Evolutionary conservation across 23 tunicate species (phyloP), one percentile per base, ranked within the genome.

Genomic region (Clavelina lepadiformis): DNA sequence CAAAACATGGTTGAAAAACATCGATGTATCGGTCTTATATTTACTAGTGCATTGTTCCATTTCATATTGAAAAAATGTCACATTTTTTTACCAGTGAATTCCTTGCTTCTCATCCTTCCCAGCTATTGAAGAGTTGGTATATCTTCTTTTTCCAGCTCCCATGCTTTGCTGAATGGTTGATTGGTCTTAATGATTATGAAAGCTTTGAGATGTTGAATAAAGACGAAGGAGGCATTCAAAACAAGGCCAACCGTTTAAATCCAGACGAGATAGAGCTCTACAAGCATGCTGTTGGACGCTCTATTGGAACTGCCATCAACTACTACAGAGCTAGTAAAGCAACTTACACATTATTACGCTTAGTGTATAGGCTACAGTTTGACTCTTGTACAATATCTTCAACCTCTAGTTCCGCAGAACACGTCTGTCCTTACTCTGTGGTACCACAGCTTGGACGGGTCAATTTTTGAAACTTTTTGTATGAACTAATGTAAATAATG

Each of bases 271-370:
- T 78, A 22, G 80, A 77, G 25, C 51, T 86, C 4, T 77, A 71
- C 71, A 86, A 86, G 36, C 49, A 86, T 58, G 34, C 50, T 20
- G 64, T 52, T 2, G 51, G 54, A 3, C 36, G 62, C 34, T 29
- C 44, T 49, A 28, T 77, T 0, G 44, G 19, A 3, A 33, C 47
- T 56, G 75, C 78, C 20, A 61, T 86, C 53, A 86, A 86, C 56
- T 86, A 71, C 75, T 86, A 86, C 79, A 71, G 95, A 72, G 95
- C 95, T 31, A 23, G 84, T 78, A 11, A 66, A n/a, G n/a, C n/a
- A n/a, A n/a, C n/a, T n/a, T n/a, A n/a, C n/a, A 56, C 2, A 3
- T 18, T 24, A 28, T 56, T 7, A 52, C 24, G 6, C 6, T 8
- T 18, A 6, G 24, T 52, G n/a, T 21, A 52, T 21, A 7, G n/a